Evolutionary conservation across 2,888 invertebrate genomes (phyloP).

Genomic region (Acrobeloides nanus): DNA sequence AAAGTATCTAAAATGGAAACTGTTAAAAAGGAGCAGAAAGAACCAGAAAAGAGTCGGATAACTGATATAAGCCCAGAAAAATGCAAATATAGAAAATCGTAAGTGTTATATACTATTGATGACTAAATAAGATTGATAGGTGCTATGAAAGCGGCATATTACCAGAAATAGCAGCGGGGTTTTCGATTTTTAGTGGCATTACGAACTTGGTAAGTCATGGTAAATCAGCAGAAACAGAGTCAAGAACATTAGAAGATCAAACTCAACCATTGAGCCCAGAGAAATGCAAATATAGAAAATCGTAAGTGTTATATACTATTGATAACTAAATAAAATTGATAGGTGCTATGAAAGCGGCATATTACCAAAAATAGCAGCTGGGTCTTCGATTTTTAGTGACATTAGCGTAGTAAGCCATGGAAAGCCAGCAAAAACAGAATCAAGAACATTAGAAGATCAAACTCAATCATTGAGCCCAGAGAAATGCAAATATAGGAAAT

Average conservation of each 20-base stretch:
- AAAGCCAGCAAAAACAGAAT: not conserved
- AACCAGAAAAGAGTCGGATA: not conserved
- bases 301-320: too few species aligned
- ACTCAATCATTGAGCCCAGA: not conserved
- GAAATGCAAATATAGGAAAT: constrained; percentile 9
- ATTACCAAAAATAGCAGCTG: constrained; percentile 3
- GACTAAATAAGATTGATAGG: too few species aligned
- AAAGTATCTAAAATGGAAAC: constrained; percentile 4
- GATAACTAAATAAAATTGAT: too few species aligned
- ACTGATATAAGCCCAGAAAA: not conserved
- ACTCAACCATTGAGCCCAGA: not conserved
- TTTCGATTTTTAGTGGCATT: too few species aligned
- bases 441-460: constrained; percentile 1
- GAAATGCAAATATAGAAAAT: constrained; percentile 9
- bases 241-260: constrained; percentile 1
- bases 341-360: not conserved
- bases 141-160: not conserved
- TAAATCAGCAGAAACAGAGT: not conserved
- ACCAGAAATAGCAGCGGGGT: too few species aligned
- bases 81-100: constrained; percentile 10
- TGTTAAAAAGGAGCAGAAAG: constrained; percentile 3
- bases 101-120: too few species aligned
- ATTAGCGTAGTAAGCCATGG: too few species aligned
- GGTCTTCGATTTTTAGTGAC: too few species aligned
- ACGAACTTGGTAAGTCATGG: too few species aligned